Evolutionary conservation across 2,888 invertebrate species (phyloP), one percentile per base, ranked within the genome.

Genomic region (Cerastis leucographa): DNA sequence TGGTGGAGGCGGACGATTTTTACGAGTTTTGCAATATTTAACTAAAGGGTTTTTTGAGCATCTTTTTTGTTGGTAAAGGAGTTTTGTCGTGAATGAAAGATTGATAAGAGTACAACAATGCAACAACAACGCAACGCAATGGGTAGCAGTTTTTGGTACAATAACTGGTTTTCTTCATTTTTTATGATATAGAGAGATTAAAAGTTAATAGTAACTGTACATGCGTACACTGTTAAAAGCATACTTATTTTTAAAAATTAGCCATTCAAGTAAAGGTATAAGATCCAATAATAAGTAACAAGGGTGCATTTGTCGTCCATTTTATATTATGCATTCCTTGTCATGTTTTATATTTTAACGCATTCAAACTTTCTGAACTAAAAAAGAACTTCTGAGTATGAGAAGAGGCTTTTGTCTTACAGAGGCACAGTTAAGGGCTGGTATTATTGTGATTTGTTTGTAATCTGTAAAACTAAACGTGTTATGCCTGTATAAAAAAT

Each of bases 21-120:
- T 69, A 84, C 68, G 64, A 72, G 56, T 62, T 68, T 12, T 46
- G 74, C 74, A 85, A 74, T 84, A 78, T 81, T 82, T 78, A 42
- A 71, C 74, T 19, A 54, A 81, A 81, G 78, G 68, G 62, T 8
- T 54, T 42, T 54, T 35, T 12, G 6, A 19, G 6, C 12, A 40
- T n/a, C 19, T 75, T 71, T 73, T 81, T 77, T 65, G 67, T 35
- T 64, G 42, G 9, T 54, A 17, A 22, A 40, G 7, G 7, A 46
- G 46, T 68, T 40, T 35, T 22, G 29, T 49, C n/a, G 17, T 22
- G 17, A 54, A 51, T 19, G n/a, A 69, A 65, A 54, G 14, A 64
- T 25, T 62, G 22, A 0, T 46, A 49, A 49, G 35, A 11, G 3
- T 22, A n/a, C n/a, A n/a, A n/a, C n/a, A n/a, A n/a, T n/a, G n/a